These are phyloP conservation scores for Paralichthys olivaceus DNA, from an alignment of 2,113 vertebrate species.

Conservation along the genomic window DNA sequence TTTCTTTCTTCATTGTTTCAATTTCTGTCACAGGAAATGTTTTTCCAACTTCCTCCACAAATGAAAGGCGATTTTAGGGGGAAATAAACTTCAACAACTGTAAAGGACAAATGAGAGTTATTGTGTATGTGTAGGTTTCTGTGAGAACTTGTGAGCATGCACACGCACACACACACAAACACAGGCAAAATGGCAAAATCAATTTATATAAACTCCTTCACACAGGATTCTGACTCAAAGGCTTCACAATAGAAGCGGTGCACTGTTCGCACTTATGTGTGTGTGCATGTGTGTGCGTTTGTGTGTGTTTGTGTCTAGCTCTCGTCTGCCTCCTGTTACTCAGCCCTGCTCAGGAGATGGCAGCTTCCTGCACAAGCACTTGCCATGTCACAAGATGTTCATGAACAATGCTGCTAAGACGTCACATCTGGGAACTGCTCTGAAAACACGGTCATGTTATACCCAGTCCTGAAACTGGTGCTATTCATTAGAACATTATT, in stretches of 20 bases:
- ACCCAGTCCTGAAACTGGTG: conserved; percentile 12
- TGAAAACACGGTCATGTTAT: conserved; percentile 28
- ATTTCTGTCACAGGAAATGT: conserved; percentile 41
- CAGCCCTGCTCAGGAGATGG: conserved; percentile 50
- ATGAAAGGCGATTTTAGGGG: conserved; percentile 23
- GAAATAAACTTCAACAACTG: conserved; percentile 26
- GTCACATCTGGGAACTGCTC: conserved; percentile 46
- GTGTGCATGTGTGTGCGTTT: conserved; percentile 19
- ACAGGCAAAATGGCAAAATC: not conserved
- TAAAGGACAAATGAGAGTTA: not conserved
- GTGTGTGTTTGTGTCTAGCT: conserved; percentile 14
- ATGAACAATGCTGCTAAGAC: conserved; percentile 46
- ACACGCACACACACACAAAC: not conserved
- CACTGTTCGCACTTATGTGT: conserved; percentile 35
- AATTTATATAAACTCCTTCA: conserved; percentile 48
- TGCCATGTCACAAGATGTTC: conserved; percentile 61
- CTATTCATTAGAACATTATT: conserved; percentile 30
- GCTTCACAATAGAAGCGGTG: conserved; percentile 48
- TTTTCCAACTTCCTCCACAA: conserved; percentile 40
- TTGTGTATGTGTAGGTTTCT: not conserved
- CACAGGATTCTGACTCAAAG: conserved; percentile 58
- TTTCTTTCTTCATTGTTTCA: conserved; percentile 38
- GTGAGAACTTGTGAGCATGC: not conserved
- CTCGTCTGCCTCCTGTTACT: conserved; percentile 55
- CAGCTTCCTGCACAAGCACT: conserved; percentile 56